These are phyloP conservation scores for Acanthoscelides obtectus DNA, from an alignment of 2,888 invertebrate genomes.

Conservation along the genomic window DNA sequence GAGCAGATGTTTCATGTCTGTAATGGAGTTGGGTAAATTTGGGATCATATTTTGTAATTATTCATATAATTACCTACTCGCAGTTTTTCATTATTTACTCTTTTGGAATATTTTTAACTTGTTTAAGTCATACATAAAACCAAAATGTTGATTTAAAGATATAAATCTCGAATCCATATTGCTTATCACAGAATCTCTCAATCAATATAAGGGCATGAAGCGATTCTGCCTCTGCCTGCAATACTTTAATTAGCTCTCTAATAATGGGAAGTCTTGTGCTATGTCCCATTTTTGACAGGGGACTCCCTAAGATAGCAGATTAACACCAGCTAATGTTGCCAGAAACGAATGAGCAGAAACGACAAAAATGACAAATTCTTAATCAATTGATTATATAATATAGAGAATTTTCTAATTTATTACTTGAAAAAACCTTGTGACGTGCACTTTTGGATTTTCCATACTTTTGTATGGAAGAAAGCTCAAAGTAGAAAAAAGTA, in stretches of 20 bases:
- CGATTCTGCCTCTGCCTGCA: no score
- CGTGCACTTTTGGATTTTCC: no score
- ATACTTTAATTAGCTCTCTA: background rate
- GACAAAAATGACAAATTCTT: background rate
- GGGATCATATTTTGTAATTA: slow-evolving; percentile 8
- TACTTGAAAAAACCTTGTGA: no score
- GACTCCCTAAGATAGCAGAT: background rate
- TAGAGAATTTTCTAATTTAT: no score
- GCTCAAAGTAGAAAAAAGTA: no score
- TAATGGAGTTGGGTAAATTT: slow-evolving; percentile 8
- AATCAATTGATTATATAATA: background rate
- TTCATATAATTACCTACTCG: slow-evolving; percentile 3
- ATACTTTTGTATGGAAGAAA: no score
- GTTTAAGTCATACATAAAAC: background rate
- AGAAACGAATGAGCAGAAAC: background rate
- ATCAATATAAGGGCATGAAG: no score
- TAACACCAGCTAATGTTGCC: background rate
- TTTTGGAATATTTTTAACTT: background rate
- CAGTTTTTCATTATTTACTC: background rate
- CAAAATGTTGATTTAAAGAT: slow-evolving; percentile 1
- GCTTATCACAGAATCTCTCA: background rate
- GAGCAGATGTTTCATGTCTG: slow-evolving; percentile 1
- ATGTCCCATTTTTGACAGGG: background rate
- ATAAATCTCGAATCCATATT: background rate
- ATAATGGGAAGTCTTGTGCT: background rate